Evolutionary conservation across 2,113 vertebrate species (phyloP).

Genomic region (Atrichornis clamosus): DNA sequence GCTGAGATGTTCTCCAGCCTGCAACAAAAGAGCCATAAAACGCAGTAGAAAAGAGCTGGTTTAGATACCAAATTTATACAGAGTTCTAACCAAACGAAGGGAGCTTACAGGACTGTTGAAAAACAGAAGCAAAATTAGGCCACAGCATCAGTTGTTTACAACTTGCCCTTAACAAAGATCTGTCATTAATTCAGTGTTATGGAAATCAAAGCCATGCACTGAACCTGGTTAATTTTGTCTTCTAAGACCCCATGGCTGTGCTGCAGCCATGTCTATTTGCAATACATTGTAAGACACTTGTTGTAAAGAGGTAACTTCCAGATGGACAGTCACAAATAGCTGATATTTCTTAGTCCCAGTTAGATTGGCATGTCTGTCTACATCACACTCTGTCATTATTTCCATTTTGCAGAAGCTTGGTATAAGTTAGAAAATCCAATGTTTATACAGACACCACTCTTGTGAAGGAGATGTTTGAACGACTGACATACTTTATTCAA

Average conservation of each 20-base stretch:
- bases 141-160: background rate
- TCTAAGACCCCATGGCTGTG: background rate
- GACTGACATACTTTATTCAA: background rate
- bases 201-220: background rate
- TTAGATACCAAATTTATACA: background rate
- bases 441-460: background rate
- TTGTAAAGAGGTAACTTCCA: background rate
- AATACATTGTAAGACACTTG: background rate
- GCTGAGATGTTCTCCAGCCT: background rate
- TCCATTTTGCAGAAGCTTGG: background rate
- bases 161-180: background rate
- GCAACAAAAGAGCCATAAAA: constrained; percentile 24
- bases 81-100: background rate
- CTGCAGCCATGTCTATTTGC: background rate
- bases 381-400: background rate
- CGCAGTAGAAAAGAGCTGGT: background rate
- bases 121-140: background rate
- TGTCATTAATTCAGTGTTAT: background rate
- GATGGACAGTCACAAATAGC: background rate
- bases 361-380: background rate
- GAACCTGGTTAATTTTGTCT: background rate
- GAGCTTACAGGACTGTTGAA: background rate
- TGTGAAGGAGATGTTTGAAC: background rate
- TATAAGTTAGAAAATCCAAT: background rate
- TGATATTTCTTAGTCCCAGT: background rate